Base-by-base conservation (phyloP, 2,888 invertebrate species). In the Drosophila kanekoi region DNA sequence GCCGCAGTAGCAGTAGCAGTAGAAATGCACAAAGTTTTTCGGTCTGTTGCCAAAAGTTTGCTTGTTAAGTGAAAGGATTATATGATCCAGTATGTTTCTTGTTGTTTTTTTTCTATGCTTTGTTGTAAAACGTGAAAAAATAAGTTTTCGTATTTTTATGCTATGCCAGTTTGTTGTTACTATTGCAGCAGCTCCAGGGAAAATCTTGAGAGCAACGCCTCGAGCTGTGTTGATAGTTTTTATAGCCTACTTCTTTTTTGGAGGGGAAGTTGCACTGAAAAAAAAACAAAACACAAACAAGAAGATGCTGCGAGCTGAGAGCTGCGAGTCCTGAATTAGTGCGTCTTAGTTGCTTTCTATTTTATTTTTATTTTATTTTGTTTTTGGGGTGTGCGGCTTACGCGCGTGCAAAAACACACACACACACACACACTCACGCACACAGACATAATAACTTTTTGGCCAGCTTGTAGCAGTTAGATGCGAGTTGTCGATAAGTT, bases 31-130 rank as follows among this genome's bases (percentile, higher is more conserved):
- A 77, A 77, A 79, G 67, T 79, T 79, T 83, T 81, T 83, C 80
- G 85, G 79, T 67, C 69, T 82, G 80, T 79, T 82, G 84, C 80
- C 82, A 79, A 85, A 83, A 83, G 83, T 85, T 83, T 85, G 85
- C 86, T 86, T 85, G 86, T 85, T 86, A 85, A 85, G 86, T 85
- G 85, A 85, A 85, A 85, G 85, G 85, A 83, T 83, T 83, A 83
- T 83, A 83, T 83, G 83, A 83, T 85, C 85, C 85, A 81, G 76
- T 64, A 57, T 71, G 51, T 61, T 57, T 64, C 48, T 40, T 60
- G 54, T 38, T 52, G 23, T 37, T 44, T 51, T 14, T 20, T 18
- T 28, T 5, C 38, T 16, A 11, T 35, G 13, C 18, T 49, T 14
- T 58, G 53, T 37, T 58, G 32, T 35, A 43, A 70, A 78, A 80